A percentile compares a stretch with the other conserved stretches of the same genome.
These are phyloP conservation scores for Ceriagrion tenellum DNA, from an alignment of 2,888 invertebrate genomes.

Conservation along the genomic window DNA sequence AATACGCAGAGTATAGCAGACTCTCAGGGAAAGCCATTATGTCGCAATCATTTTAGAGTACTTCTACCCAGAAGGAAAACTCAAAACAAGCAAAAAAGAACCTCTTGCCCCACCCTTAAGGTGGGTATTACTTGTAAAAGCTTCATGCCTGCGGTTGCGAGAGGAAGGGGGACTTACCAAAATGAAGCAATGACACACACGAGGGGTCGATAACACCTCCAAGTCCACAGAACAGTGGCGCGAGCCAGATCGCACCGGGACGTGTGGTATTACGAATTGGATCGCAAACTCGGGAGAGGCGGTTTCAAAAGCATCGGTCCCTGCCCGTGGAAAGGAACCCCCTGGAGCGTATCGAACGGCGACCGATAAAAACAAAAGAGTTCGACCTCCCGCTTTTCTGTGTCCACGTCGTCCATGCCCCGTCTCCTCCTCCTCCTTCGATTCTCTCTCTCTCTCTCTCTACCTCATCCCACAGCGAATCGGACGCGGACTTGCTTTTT, in stretches of 20 bases:
- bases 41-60: too few species aligned
- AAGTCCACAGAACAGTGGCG: background rate
- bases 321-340: background rate
- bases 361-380: constrained; percentile 42
- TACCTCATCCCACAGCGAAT: background rate
- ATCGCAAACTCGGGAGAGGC: background rate
- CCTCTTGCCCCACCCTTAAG: background rate
- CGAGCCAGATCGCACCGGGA: background rate
- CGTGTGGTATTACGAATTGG: constrained; percentile 25
- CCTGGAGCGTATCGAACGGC: constrained; percentile 36
- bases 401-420: background rate
- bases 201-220: background rate
- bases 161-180: background rate
- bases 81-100: background rate
- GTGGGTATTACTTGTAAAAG: background rate
- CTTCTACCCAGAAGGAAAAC: background rate
- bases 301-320: background rate
- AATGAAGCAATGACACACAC: background rate
- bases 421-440: background rate
- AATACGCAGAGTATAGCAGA: too few species aligned
- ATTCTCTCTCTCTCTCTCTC: background rate
- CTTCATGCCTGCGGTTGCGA: background rate
- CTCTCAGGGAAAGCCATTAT: too few species aligned
- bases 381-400: background rate
- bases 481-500: background rate